Conservation (phyloP, 2,113 vertebrate genomes). For the Bos indicus region DNA sequence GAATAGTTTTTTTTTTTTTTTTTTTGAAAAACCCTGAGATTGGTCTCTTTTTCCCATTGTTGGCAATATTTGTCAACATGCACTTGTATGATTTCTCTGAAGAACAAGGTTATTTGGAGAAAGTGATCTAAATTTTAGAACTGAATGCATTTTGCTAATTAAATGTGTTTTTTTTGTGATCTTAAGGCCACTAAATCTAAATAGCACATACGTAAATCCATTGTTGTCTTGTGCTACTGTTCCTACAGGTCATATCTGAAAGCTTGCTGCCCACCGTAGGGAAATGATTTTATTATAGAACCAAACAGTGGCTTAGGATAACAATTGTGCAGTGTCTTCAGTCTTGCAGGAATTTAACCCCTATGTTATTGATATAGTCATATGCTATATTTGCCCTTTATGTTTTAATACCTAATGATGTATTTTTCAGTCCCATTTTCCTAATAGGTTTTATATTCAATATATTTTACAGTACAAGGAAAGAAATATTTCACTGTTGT, state of each 20-base stretch:
- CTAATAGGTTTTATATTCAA: conserved; percentile 3
- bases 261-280: conserved; percentile 28
- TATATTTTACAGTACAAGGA: conserved; percentile 11
- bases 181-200: conserved; percentile 32
- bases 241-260: conserved; percentile 32
- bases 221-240: neutral
- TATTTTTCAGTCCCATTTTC: conserved; percentile 28
- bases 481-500: conserved; percentile 10
- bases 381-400: neutral
- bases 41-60: conserved; percentile 27
- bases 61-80: conserved; percentile 24
- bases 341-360: neutral
- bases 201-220: conserved; percentile 15
- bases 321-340: conserved; percentile 8
- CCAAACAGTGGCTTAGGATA: conserved; percentile 26
- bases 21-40: neutral
- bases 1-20: neutral
- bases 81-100: conserved; percentile 1
- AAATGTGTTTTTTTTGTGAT: neutral
- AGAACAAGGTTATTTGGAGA: conserved; percentile 43
- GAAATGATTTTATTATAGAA: conserved; percentile 48
- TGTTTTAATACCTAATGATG: conserved; percentile 4
- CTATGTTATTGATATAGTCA: neutral
- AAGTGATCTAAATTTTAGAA: conserved; percentile 52
- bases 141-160: conserved; percentile 34